Conservation (phyloP, 1,140 invertebrate species). For the Drosophila funebris region DNA sequence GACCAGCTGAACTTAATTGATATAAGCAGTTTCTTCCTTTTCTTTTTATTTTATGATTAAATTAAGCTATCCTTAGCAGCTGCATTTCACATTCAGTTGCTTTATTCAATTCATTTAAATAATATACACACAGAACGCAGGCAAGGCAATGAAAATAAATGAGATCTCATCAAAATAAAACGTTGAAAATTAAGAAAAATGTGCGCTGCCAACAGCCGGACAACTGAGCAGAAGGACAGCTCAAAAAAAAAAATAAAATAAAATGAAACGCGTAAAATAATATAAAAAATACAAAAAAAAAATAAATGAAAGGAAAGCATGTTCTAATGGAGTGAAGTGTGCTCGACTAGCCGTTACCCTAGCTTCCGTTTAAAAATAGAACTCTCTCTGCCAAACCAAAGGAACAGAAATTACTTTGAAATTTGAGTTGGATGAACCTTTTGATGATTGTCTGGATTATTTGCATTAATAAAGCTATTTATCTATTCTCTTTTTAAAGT, state of each 20-base stretch:
- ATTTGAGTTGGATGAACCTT: no score
- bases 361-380: no score
- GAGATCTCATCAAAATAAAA: conserved; percentile 77
- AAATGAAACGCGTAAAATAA: conserved; percentile 19
- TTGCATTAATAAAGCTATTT: no score
- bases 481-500: no score
- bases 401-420: no score
- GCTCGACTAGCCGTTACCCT: not conserved
- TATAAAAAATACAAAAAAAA: conserved; percentile 32
- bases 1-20: not conserved
- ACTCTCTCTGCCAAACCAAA: no score
- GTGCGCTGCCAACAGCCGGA: conserved; percentile 21
- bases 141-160: conserved; percentile 75
- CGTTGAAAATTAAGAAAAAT: conserved; percentile 80
- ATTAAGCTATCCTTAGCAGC: conserved; percentile 25
- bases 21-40: not conserved
- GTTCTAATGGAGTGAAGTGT: not conserved
- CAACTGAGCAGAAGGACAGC: conserved; percentile 38
- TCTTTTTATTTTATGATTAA: no score
- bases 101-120: conserved; percentile 50
- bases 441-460: no score
- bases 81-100: conserved; percentile 39
- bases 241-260: conserved; percentile 38
- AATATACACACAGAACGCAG: conserved; percentile 5
- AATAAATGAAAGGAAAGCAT: not conserved